A percentile compares a stretch with the other conserved stretches of the same genome.
phyloP scores from a whole-genome alignment of 2,797 vertebrate genomes.

The Periparus ater region DNA sequence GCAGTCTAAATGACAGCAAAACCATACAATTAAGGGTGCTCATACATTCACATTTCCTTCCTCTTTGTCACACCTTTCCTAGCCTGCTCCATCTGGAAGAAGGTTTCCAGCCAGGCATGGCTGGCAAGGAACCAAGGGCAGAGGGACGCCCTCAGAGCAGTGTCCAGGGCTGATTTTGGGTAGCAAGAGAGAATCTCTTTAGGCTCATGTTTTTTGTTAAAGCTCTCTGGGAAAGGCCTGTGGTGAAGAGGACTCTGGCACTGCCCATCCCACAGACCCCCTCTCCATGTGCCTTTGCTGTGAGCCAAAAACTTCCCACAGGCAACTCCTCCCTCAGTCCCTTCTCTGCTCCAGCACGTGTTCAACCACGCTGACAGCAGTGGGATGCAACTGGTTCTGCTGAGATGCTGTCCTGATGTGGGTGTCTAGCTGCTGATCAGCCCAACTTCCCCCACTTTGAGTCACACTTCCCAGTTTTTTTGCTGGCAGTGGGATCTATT shows the following conservation, averaged over 20 bases:
- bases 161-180: not conserved
- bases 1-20: not conserved
- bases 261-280: not conserved
- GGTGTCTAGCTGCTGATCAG: constrained; percentile 26
- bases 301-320: constrained; percentile 21
- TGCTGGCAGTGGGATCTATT: constrained; percentile 1
- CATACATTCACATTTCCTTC: not conserved
- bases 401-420: constrained; percentile 43
- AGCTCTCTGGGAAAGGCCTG: not conserved
- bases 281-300: not conserved
- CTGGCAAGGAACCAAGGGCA: constrained; percentile 19
- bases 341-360: constrained; percentile 6
- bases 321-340: not conserved
- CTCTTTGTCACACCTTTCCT: not conserved
- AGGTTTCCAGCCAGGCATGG: not conserved
- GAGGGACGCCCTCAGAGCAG: not conserved
- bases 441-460: constrained; percentile 47
- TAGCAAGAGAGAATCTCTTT: not conserved
- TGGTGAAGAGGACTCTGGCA: not conserved
- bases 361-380: not conserved
- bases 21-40: not conserved
- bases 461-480: constrained; percentile 15
- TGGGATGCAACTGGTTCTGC: not conserved
- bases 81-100: constrained; percentile 17
- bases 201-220: not conserved